Conservation (phyloP, 2,888 invertebrate species). For the Dolichopus griseipennis region DNA sequence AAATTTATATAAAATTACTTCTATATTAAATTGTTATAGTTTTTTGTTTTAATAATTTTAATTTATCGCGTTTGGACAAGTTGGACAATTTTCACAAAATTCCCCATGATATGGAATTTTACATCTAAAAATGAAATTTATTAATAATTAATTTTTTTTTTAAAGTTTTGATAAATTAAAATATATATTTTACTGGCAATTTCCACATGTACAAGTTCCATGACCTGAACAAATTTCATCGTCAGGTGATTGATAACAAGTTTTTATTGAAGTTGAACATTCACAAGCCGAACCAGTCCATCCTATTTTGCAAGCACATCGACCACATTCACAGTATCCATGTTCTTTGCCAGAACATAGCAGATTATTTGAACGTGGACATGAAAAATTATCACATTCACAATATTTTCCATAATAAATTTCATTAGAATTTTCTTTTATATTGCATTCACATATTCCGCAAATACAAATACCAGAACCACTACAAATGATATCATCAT, state of each 20-base stretch:
- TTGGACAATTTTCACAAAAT: conserved; percentile 84
- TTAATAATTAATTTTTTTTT: background rate
- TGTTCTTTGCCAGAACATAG: conserved; percentile 68
- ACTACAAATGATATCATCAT: conserved; percentile 49
- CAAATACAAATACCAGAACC: conserved; percentile 67
- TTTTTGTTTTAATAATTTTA: too few relatives aligned
- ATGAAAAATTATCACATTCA: conserved; percentile 88
- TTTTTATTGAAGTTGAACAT: conserved; percentile 60
- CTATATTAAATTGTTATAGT: too few relatives aligned
- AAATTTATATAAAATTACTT: too few relatives aligned
- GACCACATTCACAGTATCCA: conserved; percentile 66
- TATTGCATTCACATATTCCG: conserved; percentile 59
- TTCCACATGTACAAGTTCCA: conserved; percentile 79
- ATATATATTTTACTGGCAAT: conserved; percentile 55
- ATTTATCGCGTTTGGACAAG: too few relatives aligned
- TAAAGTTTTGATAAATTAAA: background rate
- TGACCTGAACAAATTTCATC: conserved; percentile 65
- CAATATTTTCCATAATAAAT: conserved; percentile 63
- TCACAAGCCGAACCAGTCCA: conserved; percentile 74
- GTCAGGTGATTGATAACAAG: conserved; percentile 54
- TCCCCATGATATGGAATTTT: conserved; percentile 62
- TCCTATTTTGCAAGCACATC: conserved; percentile 58
- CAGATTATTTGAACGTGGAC: conserved; percentile 66
- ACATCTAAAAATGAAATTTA: conserved; percentile 34
- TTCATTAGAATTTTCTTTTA: conserved; percentile 52